Evolutionary conservation across 2,797 vertebrate species (phyloP).

Genomic region (Sebastes hubbsi): DNA sequence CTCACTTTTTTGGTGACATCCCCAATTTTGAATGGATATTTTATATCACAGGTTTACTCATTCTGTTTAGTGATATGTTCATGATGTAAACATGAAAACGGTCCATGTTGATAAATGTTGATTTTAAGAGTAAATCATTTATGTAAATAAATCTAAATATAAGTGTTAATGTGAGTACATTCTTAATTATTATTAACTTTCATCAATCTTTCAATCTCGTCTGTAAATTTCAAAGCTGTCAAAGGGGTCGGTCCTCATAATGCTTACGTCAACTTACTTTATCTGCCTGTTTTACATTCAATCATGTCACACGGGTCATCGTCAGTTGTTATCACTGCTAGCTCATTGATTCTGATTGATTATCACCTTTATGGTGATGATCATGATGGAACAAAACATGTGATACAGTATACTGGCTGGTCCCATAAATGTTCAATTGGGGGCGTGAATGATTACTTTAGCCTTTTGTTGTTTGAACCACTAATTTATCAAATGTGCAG

Average conservation of each 20-base stretch:
- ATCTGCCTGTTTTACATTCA: neutral
- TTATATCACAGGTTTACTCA: neutral
- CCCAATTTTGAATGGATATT: neutral
- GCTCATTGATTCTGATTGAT: neutral
- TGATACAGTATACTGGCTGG: neutral
- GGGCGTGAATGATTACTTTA: neutral
- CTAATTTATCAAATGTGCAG: neutral
- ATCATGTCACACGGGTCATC: neutral
- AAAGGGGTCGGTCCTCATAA: neutral
- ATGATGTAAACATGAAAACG: neutral
- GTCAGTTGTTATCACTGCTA: conserved; percentile 1
- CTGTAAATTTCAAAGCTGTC: neutral
- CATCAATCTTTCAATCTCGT: neutral
- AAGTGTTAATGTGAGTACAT: neutral
- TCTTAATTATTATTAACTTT: neutral
- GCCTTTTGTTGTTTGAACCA: neutral
- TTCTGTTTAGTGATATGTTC: neutral
- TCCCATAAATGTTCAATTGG: neutral
- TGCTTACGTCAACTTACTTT: neutral
- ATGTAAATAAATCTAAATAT: neutral
- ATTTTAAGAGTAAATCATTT: neutral
- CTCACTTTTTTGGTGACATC: neutral
- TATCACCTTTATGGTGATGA: neutral
- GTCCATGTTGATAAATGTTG: neutral
- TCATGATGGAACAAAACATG: neutral